Base-by-base conservation (phyloP, 2,113 vertebrate species). In the Manacus vitellinus region DNA sequence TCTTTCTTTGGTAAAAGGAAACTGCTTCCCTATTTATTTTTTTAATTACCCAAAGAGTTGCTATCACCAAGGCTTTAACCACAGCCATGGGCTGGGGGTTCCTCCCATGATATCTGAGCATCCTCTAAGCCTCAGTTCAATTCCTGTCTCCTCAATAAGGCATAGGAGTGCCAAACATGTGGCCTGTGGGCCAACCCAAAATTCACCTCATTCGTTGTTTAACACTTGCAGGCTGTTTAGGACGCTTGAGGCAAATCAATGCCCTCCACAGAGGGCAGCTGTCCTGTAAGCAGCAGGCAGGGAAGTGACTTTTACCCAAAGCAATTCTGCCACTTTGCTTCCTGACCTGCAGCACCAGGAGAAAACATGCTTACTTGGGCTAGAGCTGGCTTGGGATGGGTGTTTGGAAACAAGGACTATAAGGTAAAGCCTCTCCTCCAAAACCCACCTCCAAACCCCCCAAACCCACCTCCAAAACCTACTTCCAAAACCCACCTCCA, bases 131-230 rank as follows among this genome's bases (percentile, higher is more conserved):
- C 68, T 43, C 25, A 46, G 27, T 37, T 72, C 41, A 13, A 33
- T 22, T 33, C n/a, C 44, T 7, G 44, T 41, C 58, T 46, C 75
- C 62, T 21, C 0, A 1, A 24, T 7, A 71, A 27, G 0, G 3
- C 35, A 5, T 5, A 28, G 1, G 8, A 17, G 63, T 4, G 3
- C 47, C 46, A 41, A 33, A 46, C 49, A 9, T 14, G 7, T 27
- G 35, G 35, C 51, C 46, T 1, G 0, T 0, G 1, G 72, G 30
- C 56, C 30, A 35, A 33, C 18, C 6, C 8, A 3, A 79, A 54
- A 67, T 16, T 49, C 23, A 68, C 59, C 67, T 41, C 1, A 2
- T 1, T 21, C 37, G 4, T 44, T 21, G 22, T 5, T 30, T 24
- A n/a, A 17, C 12, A 6, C 10, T 23, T 12, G 47, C 8, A 25